Evolutionary conservation across 2,888 invertebrate genomes (phyloP), one percentile per base, ranked within the genome.

Genomic region (Octodonta nipae): DNA sequence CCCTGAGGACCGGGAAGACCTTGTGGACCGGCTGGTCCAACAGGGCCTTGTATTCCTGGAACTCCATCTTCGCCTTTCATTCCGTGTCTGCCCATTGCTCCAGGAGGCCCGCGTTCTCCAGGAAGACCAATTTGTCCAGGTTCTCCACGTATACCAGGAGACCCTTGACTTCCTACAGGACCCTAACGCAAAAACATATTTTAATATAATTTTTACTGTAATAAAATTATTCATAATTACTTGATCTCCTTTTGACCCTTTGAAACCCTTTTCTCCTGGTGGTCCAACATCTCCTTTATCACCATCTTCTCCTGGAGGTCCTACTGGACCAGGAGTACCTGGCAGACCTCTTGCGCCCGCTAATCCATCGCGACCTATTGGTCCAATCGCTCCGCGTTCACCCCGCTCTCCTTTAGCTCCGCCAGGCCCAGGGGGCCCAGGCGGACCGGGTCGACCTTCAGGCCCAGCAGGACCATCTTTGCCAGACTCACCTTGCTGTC

Each of bases 241-340:
- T 32, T 66, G 61, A 63, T 81, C 80, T 30, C 85, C 86, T 48
- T 71, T 68, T n/a, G 70, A 64, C 17, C 85, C 85, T 64, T 84
- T 86, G 41, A 80, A 77, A 1, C 86, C 86, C 51, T 86, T 86
- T 58, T 85, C 84, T 13, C 85, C 85, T 0, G 81, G 79, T 8
- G 73, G 70, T 1, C 85, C 84, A 7, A 68, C 64, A 52, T 84
- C 84, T 3, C 85, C 85, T 58, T 85, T 85, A 52, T 84, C 84
- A 1, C 85, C 85, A 50, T 85, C 85, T 64, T 85, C 84, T 1
- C 84, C 84, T 3, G 84, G 84, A 1, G 74, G 65, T 1, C 85
- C 85, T 2, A 78, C 69, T 1, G 83, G 82, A 1, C 84, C 85
- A 1, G 84, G 77, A 3, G 75, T 69, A 5, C 85, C 85, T 5